These are phyloP conservation scores for Holotrichia oblita DNA, from an alignment of 1,140 invertebrate species.

Conservation along the genomic window DNA sequence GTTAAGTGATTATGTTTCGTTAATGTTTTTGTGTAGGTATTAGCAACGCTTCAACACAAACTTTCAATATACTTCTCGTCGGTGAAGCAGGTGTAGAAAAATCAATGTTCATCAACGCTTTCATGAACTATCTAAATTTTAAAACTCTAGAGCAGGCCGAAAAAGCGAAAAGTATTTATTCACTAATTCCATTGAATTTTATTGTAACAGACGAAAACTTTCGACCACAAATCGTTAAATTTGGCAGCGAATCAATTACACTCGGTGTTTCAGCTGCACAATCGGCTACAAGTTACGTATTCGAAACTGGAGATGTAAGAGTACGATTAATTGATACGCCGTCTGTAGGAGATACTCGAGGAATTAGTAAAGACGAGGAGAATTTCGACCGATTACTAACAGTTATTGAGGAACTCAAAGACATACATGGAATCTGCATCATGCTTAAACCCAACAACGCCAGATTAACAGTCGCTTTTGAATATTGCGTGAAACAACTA, in stretches of 20 bases:
- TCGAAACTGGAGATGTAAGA: conserved; percentile 50
- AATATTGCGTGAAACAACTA: conserved; percentile 55
- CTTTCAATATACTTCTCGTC: conserved; percentile 55
- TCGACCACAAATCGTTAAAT: conserved; percentile 24
- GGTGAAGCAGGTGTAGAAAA: conserved; percentile 58
- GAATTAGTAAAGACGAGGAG: conserved; percentile 50
- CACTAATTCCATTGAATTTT: conserved; percentile 45
- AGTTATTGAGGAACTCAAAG: conserved; percentile 49
- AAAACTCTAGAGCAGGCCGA: neutral
- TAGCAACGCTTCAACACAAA: neutral
- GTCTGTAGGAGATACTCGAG: conserved; percentile 49
- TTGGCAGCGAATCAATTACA: conserved; percentile 46
- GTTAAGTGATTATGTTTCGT: neutral
- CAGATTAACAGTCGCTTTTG: conserved; percentile 49
- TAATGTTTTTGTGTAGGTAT: neutral
- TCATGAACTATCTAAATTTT: conserved; percentile 44
- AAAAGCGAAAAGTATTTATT: conserved; percentile 1
- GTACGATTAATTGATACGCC: conserved; percentile 56
- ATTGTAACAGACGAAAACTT: conserved; percentile 51
- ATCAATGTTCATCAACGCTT: conserved; percentile 58
- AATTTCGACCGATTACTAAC: conserved; percentile 54
- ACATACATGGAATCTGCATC: conserved; percentile 56
- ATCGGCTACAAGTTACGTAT: conserved; percentile 55
- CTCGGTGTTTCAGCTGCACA: conserved; percentile 55
- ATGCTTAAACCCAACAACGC: conserved; percentile 52